These are phyloP conservation scores for Bettongia penicillata DNA, from an alignment of 2,113 vertebrate species.

Conservation along the genomic window DNA sequence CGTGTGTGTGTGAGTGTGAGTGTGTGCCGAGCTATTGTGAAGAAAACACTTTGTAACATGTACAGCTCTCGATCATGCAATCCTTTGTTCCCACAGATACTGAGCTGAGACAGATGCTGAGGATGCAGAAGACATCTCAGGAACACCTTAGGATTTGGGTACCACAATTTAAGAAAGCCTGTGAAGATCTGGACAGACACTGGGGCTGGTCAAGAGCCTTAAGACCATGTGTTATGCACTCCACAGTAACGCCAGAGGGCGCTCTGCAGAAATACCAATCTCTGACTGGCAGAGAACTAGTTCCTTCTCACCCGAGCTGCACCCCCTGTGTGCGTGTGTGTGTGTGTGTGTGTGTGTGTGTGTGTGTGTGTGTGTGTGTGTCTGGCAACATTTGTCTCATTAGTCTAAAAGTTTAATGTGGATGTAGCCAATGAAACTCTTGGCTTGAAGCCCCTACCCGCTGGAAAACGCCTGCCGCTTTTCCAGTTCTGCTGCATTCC, in stretches of 20 bases:
- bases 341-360: neutral
- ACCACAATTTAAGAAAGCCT: neutral
- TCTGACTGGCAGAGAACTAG: neutral
- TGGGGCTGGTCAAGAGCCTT: no score
- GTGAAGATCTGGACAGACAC: neutral
- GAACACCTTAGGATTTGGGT: neutral
- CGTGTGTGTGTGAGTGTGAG: neutral
- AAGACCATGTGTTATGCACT: neutral
- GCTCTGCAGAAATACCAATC: neutral
- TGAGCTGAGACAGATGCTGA: fast-evolving
- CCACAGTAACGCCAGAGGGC: neutral
- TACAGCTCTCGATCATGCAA: neutral
- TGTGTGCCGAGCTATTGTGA: neutral
- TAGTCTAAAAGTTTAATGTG: neutral
- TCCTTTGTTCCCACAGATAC: neutral
- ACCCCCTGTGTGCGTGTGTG: neutral
- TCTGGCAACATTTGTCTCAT: neutral
- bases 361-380: no score
- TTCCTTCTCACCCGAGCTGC: neutral
- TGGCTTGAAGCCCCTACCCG: neutral
- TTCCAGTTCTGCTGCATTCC: neutral
- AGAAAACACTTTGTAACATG: neutral
- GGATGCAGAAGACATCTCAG: neutral
- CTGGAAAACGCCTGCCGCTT: neutral
- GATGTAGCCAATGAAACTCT: neutral